phyloP scores from a whole-genome alignment of 2,797 vertebrate species.

The Picus viridis region DNA sequence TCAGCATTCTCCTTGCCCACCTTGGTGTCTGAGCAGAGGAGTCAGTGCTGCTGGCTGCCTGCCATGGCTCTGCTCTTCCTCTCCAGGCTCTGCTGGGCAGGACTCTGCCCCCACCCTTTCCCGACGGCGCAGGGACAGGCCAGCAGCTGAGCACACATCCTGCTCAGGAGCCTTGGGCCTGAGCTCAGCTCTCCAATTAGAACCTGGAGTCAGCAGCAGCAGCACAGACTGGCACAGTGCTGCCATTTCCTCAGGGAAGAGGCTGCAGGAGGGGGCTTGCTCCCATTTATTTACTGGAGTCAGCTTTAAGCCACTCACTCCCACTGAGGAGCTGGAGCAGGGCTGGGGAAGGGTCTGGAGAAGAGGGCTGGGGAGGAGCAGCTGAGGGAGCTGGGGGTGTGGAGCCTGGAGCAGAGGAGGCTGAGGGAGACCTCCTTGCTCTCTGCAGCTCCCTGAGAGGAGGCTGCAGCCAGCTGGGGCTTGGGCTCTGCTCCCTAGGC shows the following conservation, averaged over 20 bases:
- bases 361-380: too few relatives aligned
- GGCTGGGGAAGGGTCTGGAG: too few relatives aligned
- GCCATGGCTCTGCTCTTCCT: conserved; percentile 5
- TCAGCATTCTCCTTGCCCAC: accelerated
- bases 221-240: background rate
- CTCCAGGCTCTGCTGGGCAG: background rate
- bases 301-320: too few relatives aligned
- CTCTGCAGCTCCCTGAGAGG: too few relatives aligned
- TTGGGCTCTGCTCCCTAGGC: too few relatives aligned
- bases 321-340: too few relatives aligned
- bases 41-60: conserved; percentile 35
- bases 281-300: background rate
- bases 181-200: conserved; percentile 41
- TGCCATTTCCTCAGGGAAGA: conserved; percentile 29
- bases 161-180: conserved; percentile 40
- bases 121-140: background rate
- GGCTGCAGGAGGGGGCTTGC: background rate
- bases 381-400: too few relatives aligned
- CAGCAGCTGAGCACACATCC: conserved; percentile 26
- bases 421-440: too few relatives aligned
- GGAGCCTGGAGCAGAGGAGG: too few relatives aligned
- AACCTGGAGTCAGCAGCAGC: conserved; percentile 19
- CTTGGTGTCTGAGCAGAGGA: background rate
- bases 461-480: too few relatives aligned
- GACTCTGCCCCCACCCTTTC: conserved; percentile 36